These are phyloP conservation scores for Malacoctenus gilli DNA, from an alignment of 2,797 vertebrate species.

Conservation along the genomic window DNA sequence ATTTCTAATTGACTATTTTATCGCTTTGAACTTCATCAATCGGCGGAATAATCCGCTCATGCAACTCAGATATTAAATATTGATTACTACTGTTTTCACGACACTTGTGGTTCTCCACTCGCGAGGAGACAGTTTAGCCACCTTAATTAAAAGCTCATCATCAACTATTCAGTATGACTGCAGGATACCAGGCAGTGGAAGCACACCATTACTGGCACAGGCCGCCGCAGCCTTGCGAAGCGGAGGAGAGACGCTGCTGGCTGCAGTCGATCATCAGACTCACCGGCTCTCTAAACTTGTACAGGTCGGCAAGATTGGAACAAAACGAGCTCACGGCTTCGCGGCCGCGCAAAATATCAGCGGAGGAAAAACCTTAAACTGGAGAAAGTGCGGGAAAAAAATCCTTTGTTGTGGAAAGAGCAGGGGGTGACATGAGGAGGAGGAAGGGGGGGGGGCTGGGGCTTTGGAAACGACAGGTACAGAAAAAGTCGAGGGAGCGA, in stretches of 20 bases:
- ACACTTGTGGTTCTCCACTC: too few relatives aligned
- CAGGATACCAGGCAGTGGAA: slow-evolving; percentile 4
- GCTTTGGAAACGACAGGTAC: neutral
- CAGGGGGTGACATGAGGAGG: too few relatives aligned
- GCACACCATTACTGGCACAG: neutral
- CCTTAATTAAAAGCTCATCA: too few relatives aligned
- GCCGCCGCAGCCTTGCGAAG: neutral
- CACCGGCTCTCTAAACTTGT: neutral
- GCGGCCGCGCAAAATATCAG: slow-evolving; percentile 26
- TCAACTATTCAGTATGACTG: slow-evolving; percentile 11
- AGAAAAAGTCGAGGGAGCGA: neutral
- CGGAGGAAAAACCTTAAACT: slow-evolving; percentile 6
- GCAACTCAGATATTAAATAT: too few relatives aligned
- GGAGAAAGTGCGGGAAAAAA: too few relatives aligned
- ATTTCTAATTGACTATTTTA: too few relatives aligned
- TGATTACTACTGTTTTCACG: too few relatives aligned
- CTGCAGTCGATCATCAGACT: neutral
- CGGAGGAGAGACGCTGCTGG: neutral
- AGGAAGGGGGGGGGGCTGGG: too few relatives aligned
- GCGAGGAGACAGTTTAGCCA: too few relatives aligned
- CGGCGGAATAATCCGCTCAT: too few relatives aligned
- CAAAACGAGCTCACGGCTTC: slow-evolving; percentile 10
- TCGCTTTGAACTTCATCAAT: too few relatives aligned
- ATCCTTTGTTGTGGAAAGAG: too few relatives aligned
- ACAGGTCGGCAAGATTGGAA: slow-evolving; percentile 1